Conservation (phyloP, 2,113 vertebrate genomes). For the Psilopogon haemacephalus region DNA sequence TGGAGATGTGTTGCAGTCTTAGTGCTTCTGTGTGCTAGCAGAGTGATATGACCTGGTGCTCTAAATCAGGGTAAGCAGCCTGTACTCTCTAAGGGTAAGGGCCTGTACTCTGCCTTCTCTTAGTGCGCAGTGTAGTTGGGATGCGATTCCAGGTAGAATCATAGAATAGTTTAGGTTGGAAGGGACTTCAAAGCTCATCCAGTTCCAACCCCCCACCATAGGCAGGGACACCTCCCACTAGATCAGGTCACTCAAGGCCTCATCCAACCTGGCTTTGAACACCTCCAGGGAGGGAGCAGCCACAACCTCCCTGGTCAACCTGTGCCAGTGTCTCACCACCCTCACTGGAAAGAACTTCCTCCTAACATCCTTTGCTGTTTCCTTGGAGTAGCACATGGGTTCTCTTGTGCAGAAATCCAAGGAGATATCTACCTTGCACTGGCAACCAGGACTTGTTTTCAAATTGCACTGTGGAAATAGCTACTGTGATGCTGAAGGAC, state of each 20-base stretch:
- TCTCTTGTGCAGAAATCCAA: background rate
- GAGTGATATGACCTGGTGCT: background rate
- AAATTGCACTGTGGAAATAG: fast-evolving
- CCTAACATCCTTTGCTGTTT: background rate
- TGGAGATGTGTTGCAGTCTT: background rate
- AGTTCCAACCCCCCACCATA: no score
- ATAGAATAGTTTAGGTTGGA: no score
- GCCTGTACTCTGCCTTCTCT: background rate
- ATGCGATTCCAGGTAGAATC: background rate
- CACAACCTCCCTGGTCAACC: no score
- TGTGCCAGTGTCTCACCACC: no score
- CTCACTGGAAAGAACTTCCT: no score
- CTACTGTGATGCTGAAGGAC: background rate
- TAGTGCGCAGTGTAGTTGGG: background rate
- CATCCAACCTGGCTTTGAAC: no score
- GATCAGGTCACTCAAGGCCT: no score
- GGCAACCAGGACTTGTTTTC: background rate
- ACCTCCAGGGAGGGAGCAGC: no score
- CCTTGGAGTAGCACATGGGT: background rate
- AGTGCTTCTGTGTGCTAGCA: background rate
- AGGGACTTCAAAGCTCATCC: no score
- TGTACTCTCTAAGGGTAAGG: no score
- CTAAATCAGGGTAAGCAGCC: background rate
- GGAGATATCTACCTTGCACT: background rate
- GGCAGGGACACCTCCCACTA: no score